phyloP scores from a whole-genome alignment of 1,140 invertebrate species.

The Drosophila athabasca region DNA sequence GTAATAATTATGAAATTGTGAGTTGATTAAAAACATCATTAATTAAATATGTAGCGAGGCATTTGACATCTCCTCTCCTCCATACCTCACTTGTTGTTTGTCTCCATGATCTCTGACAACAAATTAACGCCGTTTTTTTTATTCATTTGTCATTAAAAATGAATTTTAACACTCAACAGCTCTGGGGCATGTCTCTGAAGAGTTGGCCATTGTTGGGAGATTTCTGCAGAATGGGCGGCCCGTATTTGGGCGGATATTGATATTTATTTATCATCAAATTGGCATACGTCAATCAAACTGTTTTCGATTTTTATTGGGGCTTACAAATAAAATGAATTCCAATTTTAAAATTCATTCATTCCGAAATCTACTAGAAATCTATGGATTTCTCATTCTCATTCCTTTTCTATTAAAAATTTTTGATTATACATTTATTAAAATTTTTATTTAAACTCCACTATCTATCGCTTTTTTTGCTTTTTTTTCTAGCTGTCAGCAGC shows the following conservation, averaged over 20 bases:
- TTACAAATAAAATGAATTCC: neutral
- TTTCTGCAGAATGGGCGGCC: neutral
- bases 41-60: constrained; percentile 51
- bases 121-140: constrained; percentile 45
- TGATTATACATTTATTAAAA: no score
- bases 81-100: neutral
- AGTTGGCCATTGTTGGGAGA: constrained; percentile 1
- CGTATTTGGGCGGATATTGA: neutral
- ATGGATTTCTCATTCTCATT: neutral
- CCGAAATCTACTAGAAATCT: no score
- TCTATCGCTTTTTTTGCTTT: neutral
- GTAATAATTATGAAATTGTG: constrained; percentile 60
- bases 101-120: constrained; percentile 26
- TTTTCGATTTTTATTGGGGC: neutral
- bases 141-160: constrained; percentile 61
- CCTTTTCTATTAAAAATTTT: no score
- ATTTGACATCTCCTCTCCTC: constrained; percentile 14
- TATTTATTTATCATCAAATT: no score
- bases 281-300: no score
- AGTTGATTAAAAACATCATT: constrained; percentile 65
- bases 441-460: no score
- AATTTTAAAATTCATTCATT: no score
- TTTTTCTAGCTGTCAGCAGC: constrained; percentile 32
- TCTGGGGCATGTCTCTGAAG: neutral
- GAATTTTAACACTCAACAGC: constrained; percentile 48